phyloP scores from a whole-genome alignment of 2,888 invertebrate genomes.

The Sinodicranocentrus sp. region DNA sequence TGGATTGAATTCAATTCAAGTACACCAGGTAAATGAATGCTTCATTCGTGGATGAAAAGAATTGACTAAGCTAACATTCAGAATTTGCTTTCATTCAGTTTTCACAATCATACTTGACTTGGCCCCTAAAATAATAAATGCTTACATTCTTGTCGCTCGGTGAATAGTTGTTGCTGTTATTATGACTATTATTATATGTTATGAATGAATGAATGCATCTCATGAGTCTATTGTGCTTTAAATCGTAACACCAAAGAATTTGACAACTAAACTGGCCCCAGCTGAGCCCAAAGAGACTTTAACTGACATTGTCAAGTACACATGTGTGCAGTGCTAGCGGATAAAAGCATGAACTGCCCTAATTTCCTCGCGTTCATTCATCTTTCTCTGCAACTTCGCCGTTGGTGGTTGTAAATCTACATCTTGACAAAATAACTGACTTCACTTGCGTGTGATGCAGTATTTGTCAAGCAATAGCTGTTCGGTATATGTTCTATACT shows the following conservation, averaged over 20 bases:
- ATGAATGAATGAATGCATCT: background rate
- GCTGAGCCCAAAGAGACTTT: background rate
- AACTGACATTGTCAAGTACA: slow-evolving; percentile 56
- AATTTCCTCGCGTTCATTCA: slow-evolving; percentile 48
- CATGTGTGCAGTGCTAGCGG: slow-evolving; percentile 4
- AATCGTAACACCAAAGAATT: slow-evolving; percentile 2
- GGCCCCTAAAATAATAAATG: too few species aligned
- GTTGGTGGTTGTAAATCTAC: slow-evolving; percentile 63
- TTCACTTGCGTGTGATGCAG: slow-evolving; percentile 10
- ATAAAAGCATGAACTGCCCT: slow-evolving; percentile 55
- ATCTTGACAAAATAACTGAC: slow-evolving; percentile 25
- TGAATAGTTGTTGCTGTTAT: too few species aligned
- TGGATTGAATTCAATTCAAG: too few species aligned
- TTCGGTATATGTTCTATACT: slow-evolving; percentile 31
- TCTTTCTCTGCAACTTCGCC: slow-evolving; percentile 53
- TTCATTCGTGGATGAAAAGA: background rate
- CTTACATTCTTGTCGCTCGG: too few species aligned
- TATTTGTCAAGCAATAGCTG: slow-evolving; percentile 39
- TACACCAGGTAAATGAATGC: too few species aligned
- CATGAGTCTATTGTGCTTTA: background rate
- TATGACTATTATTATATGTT: too few species aligned
- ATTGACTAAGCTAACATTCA: too few species aligned
- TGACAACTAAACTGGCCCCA: background rate
- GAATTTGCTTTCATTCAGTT: too few species aligned
- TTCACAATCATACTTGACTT: too few species aligned